These are phyloP conservation scores for Drosophila mojavensis DNA, from an alignment of 1,140 invertebrate genomes.

Conservation along the genomic window DNA sequence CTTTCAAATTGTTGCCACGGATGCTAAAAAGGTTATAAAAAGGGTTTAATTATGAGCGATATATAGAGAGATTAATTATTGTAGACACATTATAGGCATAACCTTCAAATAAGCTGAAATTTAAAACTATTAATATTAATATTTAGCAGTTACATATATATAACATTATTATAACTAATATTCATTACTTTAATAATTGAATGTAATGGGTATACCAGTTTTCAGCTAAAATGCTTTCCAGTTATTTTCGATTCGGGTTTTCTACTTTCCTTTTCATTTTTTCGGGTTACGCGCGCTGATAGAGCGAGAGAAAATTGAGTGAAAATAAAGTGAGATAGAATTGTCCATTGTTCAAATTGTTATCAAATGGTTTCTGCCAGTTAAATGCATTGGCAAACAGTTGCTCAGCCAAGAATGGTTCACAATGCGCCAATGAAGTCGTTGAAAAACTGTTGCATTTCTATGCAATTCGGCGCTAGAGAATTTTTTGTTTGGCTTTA, in stretches of 20 bases:
- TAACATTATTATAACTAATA: no score
- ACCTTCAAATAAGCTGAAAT: no score
- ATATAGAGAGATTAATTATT: no score
- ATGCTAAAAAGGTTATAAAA: no score
- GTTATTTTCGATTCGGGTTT: conserved; percentile 3
- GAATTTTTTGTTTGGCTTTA: background rate
- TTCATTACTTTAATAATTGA: no score
- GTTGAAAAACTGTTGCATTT: conserved; percentile 56
- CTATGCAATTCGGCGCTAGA: conserved; percentile 12
- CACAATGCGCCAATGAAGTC: conserved; percentile 54
- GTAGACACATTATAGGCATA: no score
- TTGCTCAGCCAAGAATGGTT: conserved; percentile 52
- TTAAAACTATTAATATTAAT: no score
- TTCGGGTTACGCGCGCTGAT: background rate
- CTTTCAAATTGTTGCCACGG: no score
- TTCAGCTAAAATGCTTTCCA: background rate
- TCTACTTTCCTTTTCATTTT: background rate
- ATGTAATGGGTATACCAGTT: no score
- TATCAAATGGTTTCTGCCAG: conserved; percentile 49
- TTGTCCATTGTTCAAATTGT: conserved; percentile 52
- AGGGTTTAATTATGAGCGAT: no score
- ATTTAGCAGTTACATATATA: no score
- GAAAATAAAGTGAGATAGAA: conserved; percentile 43
- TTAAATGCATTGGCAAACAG: conserved; percentile 75
- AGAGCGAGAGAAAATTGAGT: conserved; percentile 23